Conservation (phyloP, 2,888 invertebrate species). For the Achlya flavicornis region DNA sequence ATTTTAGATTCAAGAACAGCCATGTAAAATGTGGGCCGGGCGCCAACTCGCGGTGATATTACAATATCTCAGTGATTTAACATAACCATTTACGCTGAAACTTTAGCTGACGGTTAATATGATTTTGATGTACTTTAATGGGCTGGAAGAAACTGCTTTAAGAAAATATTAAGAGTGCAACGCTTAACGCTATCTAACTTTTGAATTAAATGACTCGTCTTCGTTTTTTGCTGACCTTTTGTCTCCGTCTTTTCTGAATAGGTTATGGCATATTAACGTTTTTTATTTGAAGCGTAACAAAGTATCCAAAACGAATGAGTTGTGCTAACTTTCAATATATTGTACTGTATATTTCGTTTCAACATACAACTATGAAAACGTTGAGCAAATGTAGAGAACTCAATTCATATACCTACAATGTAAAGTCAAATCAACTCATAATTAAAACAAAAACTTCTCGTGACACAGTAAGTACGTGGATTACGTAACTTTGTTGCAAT, state of each 20-base stretch:
- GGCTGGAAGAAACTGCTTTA: conserved; percentile 4
- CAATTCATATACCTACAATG: too few relatives aligned
- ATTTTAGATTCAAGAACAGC: conserved; percentile 61
- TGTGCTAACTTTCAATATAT: too few relatives aligned
- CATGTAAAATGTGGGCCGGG: conserved; percentile 45
- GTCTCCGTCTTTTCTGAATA: conserved; percentile 6
- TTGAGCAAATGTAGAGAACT: too few relatives aligned
- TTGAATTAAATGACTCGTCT: background rate
- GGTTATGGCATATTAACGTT: background rate
- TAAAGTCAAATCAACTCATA: background rate
- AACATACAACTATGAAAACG: too few relatives aligned
- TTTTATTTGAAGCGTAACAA: background rate
- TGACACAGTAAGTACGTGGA: too few relatives aligned
- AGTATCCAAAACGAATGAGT: too few relatives aligned
- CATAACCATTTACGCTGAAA: conserved; percentile 25
- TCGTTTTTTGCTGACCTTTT: conserved; percentile 1
- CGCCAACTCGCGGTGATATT: conserved; percentile 46
- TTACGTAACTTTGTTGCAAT: too few relatives aligned
- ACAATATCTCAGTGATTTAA: conserved; percentile 41
- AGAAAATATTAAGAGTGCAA: conserved; percentile 9
- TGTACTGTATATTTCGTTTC: too few relatives aligned
- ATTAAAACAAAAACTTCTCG: too few relatives aligned
- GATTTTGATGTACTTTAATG: conserved; percentile 13
- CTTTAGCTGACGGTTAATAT: conserved; percentile 14
- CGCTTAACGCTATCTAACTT: conserved; percentile 8